Conservation (phyloP, 2,888 invertebrate species). For the Yponomeuta malinellus region DNA sequence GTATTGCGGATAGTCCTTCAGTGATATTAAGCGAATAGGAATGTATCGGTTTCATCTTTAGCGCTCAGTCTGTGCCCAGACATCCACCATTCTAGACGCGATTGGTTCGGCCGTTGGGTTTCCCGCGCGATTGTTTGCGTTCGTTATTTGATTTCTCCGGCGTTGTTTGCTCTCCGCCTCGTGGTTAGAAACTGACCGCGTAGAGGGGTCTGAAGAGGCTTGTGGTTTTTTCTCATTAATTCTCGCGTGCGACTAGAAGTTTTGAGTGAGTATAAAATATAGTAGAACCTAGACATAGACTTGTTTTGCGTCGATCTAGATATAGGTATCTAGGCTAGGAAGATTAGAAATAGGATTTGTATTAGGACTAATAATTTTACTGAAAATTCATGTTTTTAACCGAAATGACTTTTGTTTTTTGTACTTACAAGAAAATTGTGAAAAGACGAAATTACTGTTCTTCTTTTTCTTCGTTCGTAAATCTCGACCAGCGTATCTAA, state of each 20-base stretch:
- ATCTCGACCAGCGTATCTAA: too few relatives aligned
- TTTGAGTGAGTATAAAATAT: background rate
- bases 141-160: background rate
- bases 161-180: background rate
- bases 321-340: too few relatives aligned
- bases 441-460: too few relatives aligned
- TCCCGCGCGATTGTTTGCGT: background rate
- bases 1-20: too few relatives aligned
- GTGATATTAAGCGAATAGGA: too few relatives aligned
- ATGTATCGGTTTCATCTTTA: background rate
- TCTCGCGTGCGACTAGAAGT: background rate
- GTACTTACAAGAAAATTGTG: too few relatives aligned
- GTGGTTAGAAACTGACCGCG: background rate
- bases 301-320: too few relatives aligned
- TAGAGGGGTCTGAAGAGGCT: background rate
- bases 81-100: background rate
- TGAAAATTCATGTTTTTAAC: too few relatives aligned
- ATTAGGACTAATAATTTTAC: too few relatives aligned
- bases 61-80: background rate
- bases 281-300: background rate
- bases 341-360: too few relatives aligned
- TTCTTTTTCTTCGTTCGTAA: too few relatives aligned
- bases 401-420: too few relatives aligned
- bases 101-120: background rate
- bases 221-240: background rate